These are phyloP conservation scores for Reticulitermes speratus DNA, from an alignment of 1,140 invertebrate genomes.

Conservation along the genomic window DNA sequence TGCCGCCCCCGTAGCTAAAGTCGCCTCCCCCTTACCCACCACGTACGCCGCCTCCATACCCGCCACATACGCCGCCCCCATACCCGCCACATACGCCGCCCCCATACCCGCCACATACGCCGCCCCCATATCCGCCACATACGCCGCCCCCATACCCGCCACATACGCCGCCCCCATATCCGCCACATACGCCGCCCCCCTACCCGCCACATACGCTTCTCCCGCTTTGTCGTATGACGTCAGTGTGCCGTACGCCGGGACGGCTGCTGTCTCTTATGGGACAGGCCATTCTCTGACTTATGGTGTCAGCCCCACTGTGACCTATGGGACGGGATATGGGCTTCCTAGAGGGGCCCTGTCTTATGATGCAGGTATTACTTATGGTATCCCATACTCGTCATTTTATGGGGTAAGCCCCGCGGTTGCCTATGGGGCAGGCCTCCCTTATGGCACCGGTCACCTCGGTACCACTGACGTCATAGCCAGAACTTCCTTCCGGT, in stretches of 20 bases:
- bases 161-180: constrained; percentile 20
- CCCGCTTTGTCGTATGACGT: not conserved
- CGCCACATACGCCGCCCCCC: not conserved
- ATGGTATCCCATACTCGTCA: not conserved
- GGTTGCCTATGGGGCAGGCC: not conserved
- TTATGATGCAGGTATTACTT: not conserved
- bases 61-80: constrained; percentile 32
- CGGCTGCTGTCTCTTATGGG: not conserved
- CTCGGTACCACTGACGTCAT: not conserved
- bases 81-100: constrained; percentile 31
- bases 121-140: too few relatives aligned
- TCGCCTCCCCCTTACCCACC: constrained; percentile 33
- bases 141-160: too few relatives aligned
- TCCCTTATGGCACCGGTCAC: not conserved
- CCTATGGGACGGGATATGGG: too few relatives aligned
- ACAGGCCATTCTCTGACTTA: too few relatives aligned
- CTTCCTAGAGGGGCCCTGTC: too few relatives aligned
- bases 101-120: constrained; percentile 9
- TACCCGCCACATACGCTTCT: not conserved
- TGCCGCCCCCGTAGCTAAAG: constrained; percentile 31
- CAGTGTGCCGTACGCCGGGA: not conserved
- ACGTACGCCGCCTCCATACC: constrained; percentile 29
- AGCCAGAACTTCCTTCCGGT: not conserved
- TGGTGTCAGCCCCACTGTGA: too few relatives aligned
- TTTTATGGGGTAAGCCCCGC: not conserved